phyloP scores from a whole-genome alignment of 2,797 vertebrate genomes.

The Muscicapa comitata region DNA sequence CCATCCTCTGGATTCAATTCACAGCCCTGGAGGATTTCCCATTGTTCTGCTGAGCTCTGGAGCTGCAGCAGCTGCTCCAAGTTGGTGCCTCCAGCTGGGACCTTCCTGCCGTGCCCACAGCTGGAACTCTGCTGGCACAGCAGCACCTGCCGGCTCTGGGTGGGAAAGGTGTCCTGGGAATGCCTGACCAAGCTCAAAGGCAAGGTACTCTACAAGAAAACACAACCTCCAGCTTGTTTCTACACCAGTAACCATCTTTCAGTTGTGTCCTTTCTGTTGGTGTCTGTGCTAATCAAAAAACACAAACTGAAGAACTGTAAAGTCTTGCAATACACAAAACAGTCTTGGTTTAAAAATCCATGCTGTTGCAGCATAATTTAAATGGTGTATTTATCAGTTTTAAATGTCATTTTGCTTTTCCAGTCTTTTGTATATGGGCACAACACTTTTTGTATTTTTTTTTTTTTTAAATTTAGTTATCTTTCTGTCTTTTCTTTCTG shows the following conservation, averaged over 20 bases:
- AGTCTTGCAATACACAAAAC: constrained; percentile 6
- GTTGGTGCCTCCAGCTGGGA: not conserved
- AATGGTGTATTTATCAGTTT: constrained; percentile 50
- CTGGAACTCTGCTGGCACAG: not conserved
- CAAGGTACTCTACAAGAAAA: not conserved
- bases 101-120: not conserved
- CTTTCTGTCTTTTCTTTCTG: constrained; percentile 41
- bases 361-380: constrained; percentile 40
- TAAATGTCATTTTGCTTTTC: constrained; percentile 32
- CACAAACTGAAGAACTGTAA: not conserved
- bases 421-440: constrained; percentile 65
- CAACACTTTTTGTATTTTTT: constrained; percentile 8
- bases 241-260: not conserved
- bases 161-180: not conserved
- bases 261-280: not conserved
- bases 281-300: not conserved
- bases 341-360: constrained; percentile 7
- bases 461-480: constrained; percentile 19
- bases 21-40: not conserved
- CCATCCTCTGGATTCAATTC: not conserved
- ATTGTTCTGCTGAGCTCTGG: not conserved
- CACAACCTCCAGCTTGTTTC: not conserved
- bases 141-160: not conserved
- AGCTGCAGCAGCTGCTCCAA: not conserved
- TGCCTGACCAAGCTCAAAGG: not conserved